Base-by-base conservation (phyloP, 2,888 invertebrate genomes). In the Drosophila ustulata region DNA sequence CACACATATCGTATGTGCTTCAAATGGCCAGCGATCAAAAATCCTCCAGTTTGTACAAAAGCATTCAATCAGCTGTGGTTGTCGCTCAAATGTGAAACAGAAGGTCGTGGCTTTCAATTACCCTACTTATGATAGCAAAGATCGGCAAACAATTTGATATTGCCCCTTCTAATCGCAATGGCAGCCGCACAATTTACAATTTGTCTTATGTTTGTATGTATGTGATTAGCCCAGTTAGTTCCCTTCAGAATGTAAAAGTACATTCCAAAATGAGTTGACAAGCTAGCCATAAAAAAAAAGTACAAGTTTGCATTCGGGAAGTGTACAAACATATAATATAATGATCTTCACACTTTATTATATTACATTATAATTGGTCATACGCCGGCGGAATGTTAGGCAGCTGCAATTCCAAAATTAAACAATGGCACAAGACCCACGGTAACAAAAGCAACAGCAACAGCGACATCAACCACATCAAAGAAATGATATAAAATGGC, bases 41-140 rank as follows among this genome's bases (percentile, higher is more conserved):
- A 62, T 63, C 75, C 53, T 75, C 75, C 75, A 55, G 58, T 68
- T 37, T n/a, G 37, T 49, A 72, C 66, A 71, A 77, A 77, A 63
- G 66, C 64, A 68, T 72, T 62, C 74, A 82, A 79, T 79, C 76
- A 69, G 71, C 64, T 82, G 73, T 58, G 78, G 63, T 66, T 75
- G 82, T 78, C 82, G 71, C 50, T 78, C 71, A 62, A 65, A 67
- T 51, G 25, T 43, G 41, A 51, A 62, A 66, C 64, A 71, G 82
- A 79, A 82, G 79, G 79, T 79, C 79, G 71, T 56, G 65, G 61
- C 71, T 67, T 79, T 82, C 82, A 82, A 79, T 82, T 78, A 78
- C 63, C 75, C 79, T 75, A 75, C 79, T 75, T 78, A 62, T 64
- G 53, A 59, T 63, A 62, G 37, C 53, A 64, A 45, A 58, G 30